phyloP scores from a whole-genome alignment of 1,140 invertebrate genomes.

The Platyscapa corneri region DNA sequence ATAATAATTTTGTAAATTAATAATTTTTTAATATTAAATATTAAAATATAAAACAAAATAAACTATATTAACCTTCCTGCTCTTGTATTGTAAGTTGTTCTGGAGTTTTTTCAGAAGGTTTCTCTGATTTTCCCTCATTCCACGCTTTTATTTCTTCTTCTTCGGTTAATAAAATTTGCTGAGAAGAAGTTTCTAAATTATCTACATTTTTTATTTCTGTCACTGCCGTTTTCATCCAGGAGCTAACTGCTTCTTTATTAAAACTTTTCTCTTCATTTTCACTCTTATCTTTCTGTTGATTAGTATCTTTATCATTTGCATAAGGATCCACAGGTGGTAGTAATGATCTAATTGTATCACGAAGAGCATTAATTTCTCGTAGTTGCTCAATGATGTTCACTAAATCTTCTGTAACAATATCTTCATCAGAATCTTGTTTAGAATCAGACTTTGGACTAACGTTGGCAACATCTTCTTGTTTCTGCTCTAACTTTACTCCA shows the following conservation, averaged over 20 bases:
- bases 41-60: no score
- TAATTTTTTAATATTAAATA: neutral
- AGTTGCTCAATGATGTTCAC: conserved; percentile 62
- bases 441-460: conserved; percentile 34
- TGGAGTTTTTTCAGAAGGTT: conserved; percentile 71
- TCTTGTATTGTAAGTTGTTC: conserved; percentile 77
- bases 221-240: conserved; percentile 59
- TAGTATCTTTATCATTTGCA: conserved; percentile 58
- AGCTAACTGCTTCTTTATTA: conserved; percentile 45
- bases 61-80: conserved; percentile 73
- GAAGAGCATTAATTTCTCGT: conserved; percentile 61
- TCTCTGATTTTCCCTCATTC: conserved; percentile 63
- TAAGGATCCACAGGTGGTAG: conserved; percentile 59
- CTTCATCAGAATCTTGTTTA: conserved; percentile 59
- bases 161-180: conserved; percentile 40
- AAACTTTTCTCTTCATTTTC: conserved; percentile 55
- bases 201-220: conserved; percentile 51
- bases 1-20: no score
- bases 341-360: conserved; percentile 64
- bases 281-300: conserved; percentile 54
- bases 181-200: neutral
- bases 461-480: conserved; percentile 32
- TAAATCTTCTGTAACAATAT: conserved; percentile 59
- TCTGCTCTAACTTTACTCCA: conserved; percentile 56
- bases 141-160: conserved; percentile 54